These are phyloP conservation scores for Neomorphus geoffroyi DNA, from an alignment of 2,797 vertebrate species.

Conservation along the genomic window DNA sequence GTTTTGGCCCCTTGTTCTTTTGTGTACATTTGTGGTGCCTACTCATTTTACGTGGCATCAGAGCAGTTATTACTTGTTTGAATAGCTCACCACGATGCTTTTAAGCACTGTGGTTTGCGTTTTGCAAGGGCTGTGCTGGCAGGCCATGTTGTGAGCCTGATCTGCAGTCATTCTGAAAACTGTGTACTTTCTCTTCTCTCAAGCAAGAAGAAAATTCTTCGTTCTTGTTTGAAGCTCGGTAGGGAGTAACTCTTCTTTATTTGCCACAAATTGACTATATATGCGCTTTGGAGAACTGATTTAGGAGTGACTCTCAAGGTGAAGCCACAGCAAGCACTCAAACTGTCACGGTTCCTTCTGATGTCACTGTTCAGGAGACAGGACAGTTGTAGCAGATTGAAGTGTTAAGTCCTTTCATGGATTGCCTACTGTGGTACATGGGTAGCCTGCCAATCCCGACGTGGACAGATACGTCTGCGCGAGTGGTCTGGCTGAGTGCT, in stretches of 20 bases:
- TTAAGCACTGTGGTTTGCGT: neutral
- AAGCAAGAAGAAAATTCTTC: neutral
- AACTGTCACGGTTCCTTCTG: neutral
- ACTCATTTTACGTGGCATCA: neutral
- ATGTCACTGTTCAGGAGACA: neutral
- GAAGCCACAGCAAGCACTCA: neutral
- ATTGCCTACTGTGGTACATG: rapidly evolving
- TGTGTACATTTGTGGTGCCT: neutral
- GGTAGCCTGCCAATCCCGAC: neutral
- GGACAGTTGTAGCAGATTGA: neutral
- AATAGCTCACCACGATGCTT: neutral
- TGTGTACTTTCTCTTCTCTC: neutral
- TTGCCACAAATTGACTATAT: neutral
- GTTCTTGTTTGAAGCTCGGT: neutral
- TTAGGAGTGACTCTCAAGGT: neutral
- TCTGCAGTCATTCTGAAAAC: neutral
- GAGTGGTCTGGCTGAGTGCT: neutral
- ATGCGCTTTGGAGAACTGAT: neutral
- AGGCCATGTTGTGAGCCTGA: neutral
- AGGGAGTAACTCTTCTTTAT: neutral
- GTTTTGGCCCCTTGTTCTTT: neutral
- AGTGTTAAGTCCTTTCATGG: neutral
- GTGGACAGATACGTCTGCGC: neutral
- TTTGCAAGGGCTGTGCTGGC: neutral
- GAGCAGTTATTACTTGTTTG: neutral